Percentiles rank a stretch among this genome's conserved stretches.
phyloP scores from a whole-genome alignment of 2,113 vertebrate species.

The Cyanistes caeruleus region DNA sequence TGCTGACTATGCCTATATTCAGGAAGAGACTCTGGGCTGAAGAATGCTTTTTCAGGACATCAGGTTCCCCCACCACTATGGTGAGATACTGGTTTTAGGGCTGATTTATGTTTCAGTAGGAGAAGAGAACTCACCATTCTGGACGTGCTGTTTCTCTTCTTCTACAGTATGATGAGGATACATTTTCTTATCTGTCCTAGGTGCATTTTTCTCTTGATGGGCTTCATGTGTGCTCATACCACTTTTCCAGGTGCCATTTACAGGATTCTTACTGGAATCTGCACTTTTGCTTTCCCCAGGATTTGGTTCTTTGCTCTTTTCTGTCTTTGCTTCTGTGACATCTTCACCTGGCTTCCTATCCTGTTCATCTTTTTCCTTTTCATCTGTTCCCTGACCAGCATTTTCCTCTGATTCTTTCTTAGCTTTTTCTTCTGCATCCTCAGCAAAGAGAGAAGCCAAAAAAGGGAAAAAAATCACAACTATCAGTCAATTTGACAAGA shows the following conservation, averaged over 20 bases:
- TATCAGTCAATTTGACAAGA: not conserved
- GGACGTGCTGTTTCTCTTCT: constrained; percentile 63
- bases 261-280: constrained; percentile 55
- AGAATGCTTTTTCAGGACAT: not conserved
- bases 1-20: not conserved
- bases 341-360: constrained; percentile 64
- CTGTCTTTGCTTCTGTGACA: constrained; percentile 14
- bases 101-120: not conserved
- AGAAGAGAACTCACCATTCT: constrained; percentile 75
- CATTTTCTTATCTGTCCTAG: constrained; percentile 27
- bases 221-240: constrained; percentile 7
- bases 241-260: constrained; percentile 63
- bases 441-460: constrained; percentile 36
- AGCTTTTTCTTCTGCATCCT: constrained; percentile 74
- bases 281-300: constrained; percentile 12
- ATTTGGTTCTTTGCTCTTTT: constrained; percentile 50
- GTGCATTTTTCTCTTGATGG: constrained; percentile 46
- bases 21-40: not conserved
- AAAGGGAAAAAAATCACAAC: not conserved
- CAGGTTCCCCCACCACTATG: no score
- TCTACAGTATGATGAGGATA: not conserved
- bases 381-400: constrained; percentile 77
- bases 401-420: constrained; percentile 84
- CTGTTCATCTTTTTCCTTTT: constrained; percentile 75
- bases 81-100: not conserved